Base-by-base conservation (phyloP, 2,888 invertebrate species). In the Tinea trinotella region DNA sequence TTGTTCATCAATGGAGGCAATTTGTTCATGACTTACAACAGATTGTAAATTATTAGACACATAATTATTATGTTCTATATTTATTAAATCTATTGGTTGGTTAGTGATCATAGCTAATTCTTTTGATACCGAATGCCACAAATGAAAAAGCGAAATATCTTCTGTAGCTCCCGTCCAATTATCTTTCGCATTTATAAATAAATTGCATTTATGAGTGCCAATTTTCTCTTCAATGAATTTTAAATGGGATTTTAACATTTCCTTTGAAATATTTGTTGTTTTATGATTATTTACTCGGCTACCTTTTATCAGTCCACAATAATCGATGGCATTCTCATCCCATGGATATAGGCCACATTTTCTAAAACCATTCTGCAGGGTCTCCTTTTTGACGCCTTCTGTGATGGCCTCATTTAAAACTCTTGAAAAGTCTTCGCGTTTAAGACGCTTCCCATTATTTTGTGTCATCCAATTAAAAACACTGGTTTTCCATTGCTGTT, bases 281-380 rank as follows among this genome's bases (percentile, higher is more conserved):
- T 7, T 30, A n/a, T n/a, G 36, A 36, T n/a, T 36, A 36, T 36
- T 36, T n/a, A 36, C 36, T 36, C 5, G 12, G 36, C 10, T 24
- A 24, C 24, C 5, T 24, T 24, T 24, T 24, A 9, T 40, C n/a
- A n/a, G n/a, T n/a, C n/a, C n/a, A 40, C 12, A 9, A 46, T 46
- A 46, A 15, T 46, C 18, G n/a, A 15, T 12, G 15, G 46, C 46
- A 46, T 46, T 46, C 12, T 46, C 46, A 18, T 46, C 46, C 5
- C 6, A 46, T 15, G 46, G 46, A 46, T 18, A 46, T 18, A 46
- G 18, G 6, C 46, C 46, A 18, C 17, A 46, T 12, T 46, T 46
- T 12, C 46, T 5, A 46, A 46, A 46, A 12, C 46, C 46, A 46
- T 46, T 15, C 12, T 46, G 13, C 7, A 46, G 6, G 12, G 18